phyloP scores from a whole-genome alignment of 2,888 invertebrate genomes.

The Trichopoda pennipes region DNA sequence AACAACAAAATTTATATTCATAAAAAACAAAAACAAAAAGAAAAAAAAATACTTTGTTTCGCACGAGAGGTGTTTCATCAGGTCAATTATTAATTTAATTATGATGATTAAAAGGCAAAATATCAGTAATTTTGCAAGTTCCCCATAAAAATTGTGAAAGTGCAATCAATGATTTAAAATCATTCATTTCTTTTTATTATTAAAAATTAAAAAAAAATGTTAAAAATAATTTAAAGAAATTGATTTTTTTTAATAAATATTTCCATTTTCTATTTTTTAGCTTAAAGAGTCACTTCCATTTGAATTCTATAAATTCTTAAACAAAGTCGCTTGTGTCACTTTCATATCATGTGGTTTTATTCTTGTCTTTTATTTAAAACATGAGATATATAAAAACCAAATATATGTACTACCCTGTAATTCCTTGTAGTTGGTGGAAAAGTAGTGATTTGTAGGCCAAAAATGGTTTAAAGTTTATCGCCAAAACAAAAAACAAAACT shows the following conservation, averaged over 20 bases:
- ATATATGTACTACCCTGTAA: not conserved
- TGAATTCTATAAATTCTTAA: conserved; percentile 42
- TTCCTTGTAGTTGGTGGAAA: not conserved
- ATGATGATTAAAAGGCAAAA: not conserved
- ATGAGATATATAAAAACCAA: not conserved
- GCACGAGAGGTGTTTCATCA: too few species aligned
- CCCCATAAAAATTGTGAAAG: too few species aligned
- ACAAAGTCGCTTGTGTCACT: conserved; percentile 46
- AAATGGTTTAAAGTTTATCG: not conserved
- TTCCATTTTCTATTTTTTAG: conserved; percentile 15
- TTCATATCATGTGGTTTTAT: conserved; percentile 42
- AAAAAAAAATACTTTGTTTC: too few species aligned
- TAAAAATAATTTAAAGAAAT: conserved; percentile 24
- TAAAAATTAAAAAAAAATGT: not conserved
- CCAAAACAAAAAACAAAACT: too few species aligned
- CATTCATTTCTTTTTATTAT: not conserved
- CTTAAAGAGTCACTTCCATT: conserved; percentile 50
- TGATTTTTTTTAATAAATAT: not conserved
- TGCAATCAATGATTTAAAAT: not conserved
- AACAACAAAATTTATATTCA: not conserved
- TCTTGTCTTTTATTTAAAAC: conserved; percentile 25
- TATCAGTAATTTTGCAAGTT: too few species aligned
- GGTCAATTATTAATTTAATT: not conserved
- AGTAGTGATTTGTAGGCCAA: too few species aligned
- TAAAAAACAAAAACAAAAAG: not conserved